These are phyloP conservation scores for Tinamus guttatus DNA, from an alignment of 2,113 vertebrate species.

Conservation along the genomic window DNA sequence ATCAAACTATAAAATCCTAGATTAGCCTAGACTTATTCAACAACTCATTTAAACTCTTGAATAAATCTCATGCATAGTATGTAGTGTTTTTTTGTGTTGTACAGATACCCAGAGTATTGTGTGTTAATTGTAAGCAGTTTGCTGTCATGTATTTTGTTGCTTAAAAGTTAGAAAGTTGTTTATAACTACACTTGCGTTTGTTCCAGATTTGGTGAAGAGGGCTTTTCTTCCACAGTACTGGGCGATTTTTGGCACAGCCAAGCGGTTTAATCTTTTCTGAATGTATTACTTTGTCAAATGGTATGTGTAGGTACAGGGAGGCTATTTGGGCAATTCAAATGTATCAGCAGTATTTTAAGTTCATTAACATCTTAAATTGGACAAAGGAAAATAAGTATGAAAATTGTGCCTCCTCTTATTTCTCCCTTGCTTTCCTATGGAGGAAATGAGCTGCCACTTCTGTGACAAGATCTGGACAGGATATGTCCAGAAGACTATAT, in stretches of 20 bases:
- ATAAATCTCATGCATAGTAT: neutral
- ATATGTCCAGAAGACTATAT: neutral
- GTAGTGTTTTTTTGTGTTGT: neutral
- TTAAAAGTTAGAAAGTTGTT: neutral
- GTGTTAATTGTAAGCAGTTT: neutral
- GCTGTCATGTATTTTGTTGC: neutral
- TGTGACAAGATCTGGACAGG: constrained; percentile 27
- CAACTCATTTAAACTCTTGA: neutral
- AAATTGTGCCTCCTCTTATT: neutral
- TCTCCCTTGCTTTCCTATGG: neutral
- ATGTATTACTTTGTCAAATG: constrained; percentile 20
- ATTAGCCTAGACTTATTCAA: neutral
- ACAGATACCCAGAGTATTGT: neutral
- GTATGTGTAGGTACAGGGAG: neutral
- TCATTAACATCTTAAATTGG: accelerated
- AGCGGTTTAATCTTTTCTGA: neutral
- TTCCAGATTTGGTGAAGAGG: neutral
- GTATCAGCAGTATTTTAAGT: too few relatives aligned
- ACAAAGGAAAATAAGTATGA: neutral
- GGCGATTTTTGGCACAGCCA: neutral
- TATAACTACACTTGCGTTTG: neutral
- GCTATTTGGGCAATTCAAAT: neutral
- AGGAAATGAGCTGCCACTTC: constrained; percentile 46
- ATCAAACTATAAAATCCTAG: neutral
- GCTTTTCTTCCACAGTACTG: neutral